Evolutionary conservation across 1,140 invertebrate genomes (phyloP).

Genomic region (Anastrepha obliqua): DNA sequence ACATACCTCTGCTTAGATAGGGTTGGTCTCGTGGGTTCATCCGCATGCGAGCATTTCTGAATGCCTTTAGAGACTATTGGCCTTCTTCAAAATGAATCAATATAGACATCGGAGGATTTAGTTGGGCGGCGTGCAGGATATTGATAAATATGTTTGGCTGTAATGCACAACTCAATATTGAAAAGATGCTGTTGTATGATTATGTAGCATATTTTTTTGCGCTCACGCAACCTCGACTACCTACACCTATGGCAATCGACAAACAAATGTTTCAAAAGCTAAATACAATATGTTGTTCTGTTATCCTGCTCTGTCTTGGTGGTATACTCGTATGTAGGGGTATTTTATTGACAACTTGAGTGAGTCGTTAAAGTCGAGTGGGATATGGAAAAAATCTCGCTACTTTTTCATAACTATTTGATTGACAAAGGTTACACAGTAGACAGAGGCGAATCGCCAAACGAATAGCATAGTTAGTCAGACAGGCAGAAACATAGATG

Average conservation of each 20-base stretch:
- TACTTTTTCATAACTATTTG: slow-evolving; percentile 39
- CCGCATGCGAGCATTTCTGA: neutral
- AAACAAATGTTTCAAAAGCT: slow-evolving; percentile 36
- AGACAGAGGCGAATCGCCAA: neutral
- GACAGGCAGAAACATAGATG: neutral
- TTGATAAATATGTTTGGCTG: neutral
- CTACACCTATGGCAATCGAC: neutral
- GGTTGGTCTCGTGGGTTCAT: slow-evolving; percentile 16
- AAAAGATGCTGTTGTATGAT: slow-evolving; percentile 4
- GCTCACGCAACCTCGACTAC: neutral
- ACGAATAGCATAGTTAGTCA: neutral
- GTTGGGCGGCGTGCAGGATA: neutral
- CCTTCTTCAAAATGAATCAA: slow-evolving; percentile 46
- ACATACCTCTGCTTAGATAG: neutral
- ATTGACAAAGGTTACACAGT: neutral
- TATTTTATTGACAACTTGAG: slow-evolving; percentile 49
- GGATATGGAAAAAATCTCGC: neutral
- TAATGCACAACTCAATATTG: neutral
- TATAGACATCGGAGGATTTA: slow-evolving; percentile 31
- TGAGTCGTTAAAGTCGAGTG: neutral
- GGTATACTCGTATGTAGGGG: neutral
- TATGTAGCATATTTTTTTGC: slow-evolving; percentile 28
- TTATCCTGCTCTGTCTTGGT: neutral
- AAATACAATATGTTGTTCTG: slow-evolving; percentile 25
- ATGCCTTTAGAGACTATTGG: slow-evolving; percentile 28